Evolutionary conservation across 23 tunicate genomes (phyloP).

Genomic region (Ciona savignyi): DNA sequence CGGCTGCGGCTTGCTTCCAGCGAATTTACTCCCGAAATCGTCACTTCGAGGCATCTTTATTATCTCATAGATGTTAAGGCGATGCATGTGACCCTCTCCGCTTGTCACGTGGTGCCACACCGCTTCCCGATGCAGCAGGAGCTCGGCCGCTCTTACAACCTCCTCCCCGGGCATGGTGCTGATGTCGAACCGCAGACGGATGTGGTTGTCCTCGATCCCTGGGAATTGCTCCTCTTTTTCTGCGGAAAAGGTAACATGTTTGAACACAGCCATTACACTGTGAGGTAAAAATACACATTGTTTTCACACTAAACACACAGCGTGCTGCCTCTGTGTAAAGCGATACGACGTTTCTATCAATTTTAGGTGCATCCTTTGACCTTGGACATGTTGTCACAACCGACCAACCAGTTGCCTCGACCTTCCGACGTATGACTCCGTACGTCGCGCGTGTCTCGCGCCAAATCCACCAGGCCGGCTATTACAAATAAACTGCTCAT

Average conservation of each 20-base stretch:
- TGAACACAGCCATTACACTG: background rate
- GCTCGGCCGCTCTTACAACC: constrained; percentile 49
- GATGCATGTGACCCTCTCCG: constrained; percentile 25
- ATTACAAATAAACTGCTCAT: background rate
- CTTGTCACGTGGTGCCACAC: constrained; percentile 23
- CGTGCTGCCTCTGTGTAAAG: background rate
- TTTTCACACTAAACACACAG: background rate
- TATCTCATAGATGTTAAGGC: constrained; percentile 75
- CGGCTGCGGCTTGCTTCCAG: background rate
- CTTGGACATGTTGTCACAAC: background rate
- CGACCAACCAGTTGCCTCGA: background rate
- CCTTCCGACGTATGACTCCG: background rate
- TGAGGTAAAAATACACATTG: background rate
- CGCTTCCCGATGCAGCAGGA: constrained; percentile 66
- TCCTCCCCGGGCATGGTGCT: constrained; percentile 49
- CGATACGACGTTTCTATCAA: background rate
- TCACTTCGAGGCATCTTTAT: constrained; percentile 21
- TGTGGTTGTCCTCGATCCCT: constrained; percentile 68
- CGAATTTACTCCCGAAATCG: background rate
- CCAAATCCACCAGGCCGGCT: background rate
- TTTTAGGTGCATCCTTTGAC: background rate
- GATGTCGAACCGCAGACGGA: constrained; percentile 68
- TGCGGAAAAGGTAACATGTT: constrained; percentile 7
- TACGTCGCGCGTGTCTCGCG: background rate
- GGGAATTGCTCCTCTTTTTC: constrained; percentile 47